phyloP scores from a whole-genome alignment of 2,797 vertebrate species.

The Gymnothorax reevesii region DNA sequence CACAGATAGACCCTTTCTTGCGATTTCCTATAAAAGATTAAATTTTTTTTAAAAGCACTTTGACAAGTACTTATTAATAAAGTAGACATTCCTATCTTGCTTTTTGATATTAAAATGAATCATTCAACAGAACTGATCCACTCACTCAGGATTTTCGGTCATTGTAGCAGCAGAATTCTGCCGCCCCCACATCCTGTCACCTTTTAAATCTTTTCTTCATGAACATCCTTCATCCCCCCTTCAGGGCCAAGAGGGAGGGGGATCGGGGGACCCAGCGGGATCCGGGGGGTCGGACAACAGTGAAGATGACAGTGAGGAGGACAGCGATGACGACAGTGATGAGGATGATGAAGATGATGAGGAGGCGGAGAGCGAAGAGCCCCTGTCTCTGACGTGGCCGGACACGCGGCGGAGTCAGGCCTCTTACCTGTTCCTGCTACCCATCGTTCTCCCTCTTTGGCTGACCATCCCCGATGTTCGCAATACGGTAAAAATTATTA shows the following conservation, averaged over 20 bases:
- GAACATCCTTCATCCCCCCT: too few species aligned
- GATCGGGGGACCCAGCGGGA: slow-evolving; percentile 49
- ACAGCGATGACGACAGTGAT: slow-evolving; percentile 54
- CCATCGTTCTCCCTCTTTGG: slow-evolving; percentile 92
- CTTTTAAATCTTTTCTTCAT: too few species aligned
- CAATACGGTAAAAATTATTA: slow-evolving; percentile 74
- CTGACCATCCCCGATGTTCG: slow-evolving; percentile 91
- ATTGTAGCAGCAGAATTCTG: background rate
- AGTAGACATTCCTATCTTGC: background rate
- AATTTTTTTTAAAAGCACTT: too few species aligned
- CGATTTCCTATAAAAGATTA: too few species aligned
- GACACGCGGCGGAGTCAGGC: slow-evolving; percentile 82
- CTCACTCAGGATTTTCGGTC: background rate
- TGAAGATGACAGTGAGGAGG: slow-evolving; percentile 55
- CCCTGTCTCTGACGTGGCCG: slow-evolving; percentile 91
- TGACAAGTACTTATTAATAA: background rate
- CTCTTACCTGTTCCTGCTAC: slow-evolving; percentile 88
- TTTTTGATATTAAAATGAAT: background rate
- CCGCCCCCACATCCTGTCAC: too few species aligned
- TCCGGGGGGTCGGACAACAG: slow-evolving; percentile 59
- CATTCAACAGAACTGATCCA: background rate
- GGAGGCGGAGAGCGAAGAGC: slow-evolving; percentile 74
- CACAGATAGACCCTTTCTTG: background rate
- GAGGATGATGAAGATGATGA: slow-evolving; percentile 59
- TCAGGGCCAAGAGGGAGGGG: slow-evolving; percentile 58